phyloP scores from a whole-genome alignment of 2,797 vertebrate species.

The Neomorphus geoffroyi region DNA sequence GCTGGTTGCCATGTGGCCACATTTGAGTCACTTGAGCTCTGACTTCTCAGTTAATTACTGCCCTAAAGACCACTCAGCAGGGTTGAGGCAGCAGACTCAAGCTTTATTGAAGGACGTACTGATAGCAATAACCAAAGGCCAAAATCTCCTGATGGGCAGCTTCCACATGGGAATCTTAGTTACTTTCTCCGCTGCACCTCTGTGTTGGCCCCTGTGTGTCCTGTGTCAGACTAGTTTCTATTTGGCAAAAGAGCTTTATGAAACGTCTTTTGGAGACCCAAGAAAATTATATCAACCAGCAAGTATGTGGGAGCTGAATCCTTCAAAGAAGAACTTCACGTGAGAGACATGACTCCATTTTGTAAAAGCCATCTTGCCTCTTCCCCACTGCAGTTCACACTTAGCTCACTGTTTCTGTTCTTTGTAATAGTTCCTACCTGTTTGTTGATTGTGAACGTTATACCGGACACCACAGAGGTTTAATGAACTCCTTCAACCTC shows the following conservation, averaged over 20 bases:
- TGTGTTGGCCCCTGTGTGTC: background rate
- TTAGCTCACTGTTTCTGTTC: background rate
- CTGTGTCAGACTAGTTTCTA: background rate
- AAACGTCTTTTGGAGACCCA: background rate
- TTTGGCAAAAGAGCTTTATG: background rate
- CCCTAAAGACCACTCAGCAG: background rate
- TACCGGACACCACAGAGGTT: background rate
- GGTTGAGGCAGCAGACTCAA: background rate
- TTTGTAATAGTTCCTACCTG: background rate
- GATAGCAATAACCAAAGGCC: background rate
- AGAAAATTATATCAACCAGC: background rate
- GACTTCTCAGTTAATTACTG: background rate
- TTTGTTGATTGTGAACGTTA: background rate
- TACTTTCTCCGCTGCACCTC: background rate
- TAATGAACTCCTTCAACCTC: background rate
- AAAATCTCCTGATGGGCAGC: background rate
- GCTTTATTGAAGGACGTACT: background rate
- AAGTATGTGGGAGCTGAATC: background rate
- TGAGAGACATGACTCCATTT: background rate
- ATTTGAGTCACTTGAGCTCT: background rate
- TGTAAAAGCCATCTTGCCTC: background rate
- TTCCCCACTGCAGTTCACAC: background rate
- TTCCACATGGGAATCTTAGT: background rate
- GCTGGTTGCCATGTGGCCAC: accelerated
- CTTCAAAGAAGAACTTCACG: background rate